A percentile compares a stretch with the other conserved stretches of the same genome.
phyloP scores from a whole-genome alignment of 2,797 vertebrate species.

The Iguana delicatissima region DNA sequence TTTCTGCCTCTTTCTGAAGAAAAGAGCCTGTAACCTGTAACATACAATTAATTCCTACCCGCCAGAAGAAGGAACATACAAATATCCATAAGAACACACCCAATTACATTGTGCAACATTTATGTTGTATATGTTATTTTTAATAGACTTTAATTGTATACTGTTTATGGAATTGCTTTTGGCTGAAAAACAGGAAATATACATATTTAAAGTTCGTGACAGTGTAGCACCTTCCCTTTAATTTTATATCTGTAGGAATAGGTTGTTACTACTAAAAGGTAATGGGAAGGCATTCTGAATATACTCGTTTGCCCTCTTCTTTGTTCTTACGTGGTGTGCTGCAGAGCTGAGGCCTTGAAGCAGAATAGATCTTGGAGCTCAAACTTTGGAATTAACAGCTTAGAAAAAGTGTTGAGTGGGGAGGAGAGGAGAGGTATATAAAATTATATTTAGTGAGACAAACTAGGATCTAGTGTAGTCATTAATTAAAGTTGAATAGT shows the following conservation, averaged over 20 bases:
- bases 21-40: background rate
- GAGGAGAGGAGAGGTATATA: too few species aligned
- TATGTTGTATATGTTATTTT: background rate
- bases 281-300: background rate
- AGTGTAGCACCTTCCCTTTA: background rate
- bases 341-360: background rate
- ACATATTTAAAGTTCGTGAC: too few species aligned
- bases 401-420: too few species aligned
- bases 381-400: too few species aligned
- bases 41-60: background rate
- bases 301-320: background rate
- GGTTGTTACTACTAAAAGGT: background rate
- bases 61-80: background rate
- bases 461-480: too few species aligned
- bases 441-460: too few species aligned
- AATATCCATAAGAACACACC: background rate
- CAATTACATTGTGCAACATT: background rate
- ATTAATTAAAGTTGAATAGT: too few species aligned
- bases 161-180: background rate
- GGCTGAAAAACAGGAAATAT: background rate
- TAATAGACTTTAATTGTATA: background rate
- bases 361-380: background rate
- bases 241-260: background rate
- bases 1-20: background rate
- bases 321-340: background rate